These are phyloP conservation scores for Phalacrocorax pelagicus DNA, from an alignment of 2,113 vertebrate genomes.

Conservation along the genomic window DNA sequence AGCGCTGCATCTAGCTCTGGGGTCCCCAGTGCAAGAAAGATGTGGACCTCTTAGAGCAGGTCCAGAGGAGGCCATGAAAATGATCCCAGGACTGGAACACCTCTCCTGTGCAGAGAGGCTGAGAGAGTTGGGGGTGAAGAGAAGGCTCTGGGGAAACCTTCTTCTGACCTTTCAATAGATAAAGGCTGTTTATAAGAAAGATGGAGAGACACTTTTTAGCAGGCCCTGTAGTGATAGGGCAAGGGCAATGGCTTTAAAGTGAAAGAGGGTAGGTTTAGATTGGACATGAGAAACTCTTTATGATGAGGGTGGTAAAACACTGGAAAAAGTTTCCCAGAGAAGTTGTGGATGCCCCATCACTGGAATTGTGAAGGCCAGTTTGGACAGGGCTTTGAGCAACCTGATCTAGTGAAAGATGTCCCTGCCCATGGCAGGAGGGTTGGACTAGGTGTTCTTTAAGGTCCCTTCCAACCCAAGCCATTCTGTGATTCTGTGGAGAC, in stretches of 20 bases:
- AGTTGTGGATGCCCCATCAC: neutral
- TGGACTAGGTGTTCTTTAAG: neutral
- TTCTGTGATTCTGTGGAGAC: neutral
- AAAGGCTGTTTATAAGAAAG: neutral
- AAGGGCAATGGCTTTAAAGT: neutral
- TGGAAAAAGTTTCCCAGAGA: rapidly evolving
- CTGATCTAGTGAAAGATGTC: neutral
- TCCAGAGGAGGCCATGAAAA: neutral
- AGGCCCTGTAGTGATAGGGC: neutral
- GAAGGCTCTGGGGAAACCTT: neutral
- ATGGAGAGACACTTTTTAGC: neutral
- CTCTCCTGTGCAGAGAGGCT: neutral
- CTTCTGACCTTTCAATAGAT: neutral
- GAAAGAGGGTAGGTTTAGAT: too few relatives aligned
- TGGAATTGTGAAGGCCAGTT: neutral
- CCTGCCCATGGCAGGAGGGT: rapidly evolving
- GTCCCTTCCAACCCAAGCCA: neutral
- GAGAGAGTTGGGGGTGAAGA: neutral
- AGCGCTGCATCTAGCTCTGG: rapidly evolving
- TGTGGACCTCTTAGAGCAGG: neutral
- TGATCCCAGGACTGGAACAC: neutral
- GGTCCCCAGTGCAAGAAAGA: neutral
- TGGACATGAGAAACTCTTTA: neutral
- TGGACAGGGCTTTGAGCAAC: rapidly evolving
- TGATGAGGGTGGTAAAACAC: neutral